Evolutionary conservation across 2,797 vertebrate genomes (phyloP).

Genomic region (Percopsis omiscomaycus): DNA sequence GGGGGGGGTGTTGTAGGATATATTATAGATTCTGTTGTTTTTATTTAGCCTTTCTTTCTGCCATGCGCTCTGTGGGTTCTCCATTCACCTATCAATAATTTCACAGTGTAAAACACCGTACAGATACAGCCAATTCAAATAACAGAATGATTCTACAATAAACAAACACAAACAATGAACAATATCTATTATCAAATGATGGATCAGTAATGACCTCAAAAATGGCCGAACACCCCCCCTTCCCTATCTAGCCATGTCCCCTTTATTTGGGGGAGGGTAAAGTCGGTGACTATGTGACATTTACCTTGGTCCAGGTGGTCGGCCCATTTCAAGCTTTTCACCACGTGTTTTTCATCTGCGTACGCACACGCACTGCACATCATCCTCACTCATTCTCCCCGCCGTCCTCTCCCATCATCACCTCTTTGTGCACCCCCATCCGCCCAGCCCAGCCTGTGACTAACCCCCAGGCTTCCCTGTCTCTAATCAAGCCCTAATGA

Average conservation of each 20-base stretch:
- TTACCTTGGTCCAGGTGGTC: no score
- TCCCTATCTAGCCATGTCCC: no score
- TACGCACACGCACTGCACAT: conserved; percentile 25
- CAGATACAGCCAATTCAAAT: background rate
- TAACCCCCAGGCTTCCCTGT: conserved; percentile 68
- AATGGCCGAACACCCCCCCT: no score
- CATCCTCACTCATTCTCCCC: conserved; percentile 15
- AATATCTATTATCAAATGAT: no score
- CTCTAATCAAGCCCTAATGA: conserved; percentile 84
- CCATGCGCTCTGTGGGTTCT: background rate
- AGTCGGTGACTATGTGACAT: no score
- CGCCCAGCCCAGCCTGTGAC: conserved; percentile 17
- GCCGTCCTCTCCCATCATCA: conserved; percentile 9
- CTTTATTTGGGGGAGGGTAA: no score
- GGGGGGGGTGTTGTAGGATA: background rate
- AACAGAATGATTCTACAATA: background rate
- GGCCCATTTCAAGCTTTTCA: no score
- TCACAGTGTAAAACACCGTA: background rate
- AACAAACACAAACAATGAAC: no score
- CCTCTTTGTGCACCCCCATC: background rate
- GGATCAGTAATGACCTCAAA: no score
- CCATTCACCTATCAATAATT: background rate
- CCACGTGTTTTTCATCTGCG: no score
- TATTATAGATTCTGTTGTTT: conserved; percentile 11
- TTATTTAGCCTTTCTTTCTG: conserved; percentile 3